Base-by-base conservation (phyloP, 2,888 invertebrate species). In the Rhagonycha lutea region DNA sequence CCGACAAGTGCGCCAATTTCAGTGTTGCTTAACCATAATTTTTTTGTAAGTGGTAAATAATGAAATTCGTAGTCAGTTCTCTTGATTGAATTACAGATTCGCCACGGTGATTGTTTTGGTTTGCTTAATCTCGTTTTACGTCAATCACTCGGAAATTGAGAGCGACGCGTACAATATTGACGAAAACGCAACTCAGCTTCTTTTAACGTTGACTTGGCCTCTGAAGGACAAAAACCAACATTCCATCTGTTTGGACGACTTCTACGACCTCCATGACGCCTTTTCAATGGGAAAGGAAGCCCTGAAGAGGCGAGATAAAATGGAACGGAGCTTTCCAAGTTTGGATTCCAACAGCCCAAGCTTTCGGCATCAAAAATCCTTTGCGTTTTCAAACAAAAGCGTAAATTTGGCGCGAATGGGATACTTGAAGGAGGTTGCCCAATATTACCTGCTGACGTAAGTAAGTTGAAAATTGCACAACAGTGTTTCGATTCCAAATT, bases 11-110 rank as follows among this genome's bases (percentile, higher is more conserved):
- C 87, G 89, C 69, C 90, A 90, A 83, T 92, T 94, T 83, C 94
- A 95, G 82, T 95, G 94, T 84, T 93, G 92, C 80, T 88, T 94
- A 65, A 94, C 93, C 82, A 89, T 92, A 4, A 89, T 90, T 10
- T 86, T 94, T 74, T 86, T 94, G 95, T 95, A 87, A 93, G 94
- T 91, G 65, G 12, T 10, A 23, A 28, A 7, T 32, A 18, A 68
- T 24, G 2, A 60, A 14, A 14, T 23, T 14, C 4, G 60, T 60
- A 8, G 69, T 11, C 10, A 62, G 12, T 26, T 11, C 10, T 11
- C 26, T 3, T 68, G 18, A 65, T 72, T 82, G 10, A 2, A 29
- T 82, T 80, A 10, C 75, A 85, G 85, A 73, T 80, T 80, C 67
- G 77, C 80, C n/a, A 70, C 84, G 60, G 71, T 82, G n/a, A 63